Evolutionary conservation across 2,888 invertebrate genomes (phyloP), one percentile per base, ranked within the genome.

Genomic region (Oligia latruncula): DNA sequence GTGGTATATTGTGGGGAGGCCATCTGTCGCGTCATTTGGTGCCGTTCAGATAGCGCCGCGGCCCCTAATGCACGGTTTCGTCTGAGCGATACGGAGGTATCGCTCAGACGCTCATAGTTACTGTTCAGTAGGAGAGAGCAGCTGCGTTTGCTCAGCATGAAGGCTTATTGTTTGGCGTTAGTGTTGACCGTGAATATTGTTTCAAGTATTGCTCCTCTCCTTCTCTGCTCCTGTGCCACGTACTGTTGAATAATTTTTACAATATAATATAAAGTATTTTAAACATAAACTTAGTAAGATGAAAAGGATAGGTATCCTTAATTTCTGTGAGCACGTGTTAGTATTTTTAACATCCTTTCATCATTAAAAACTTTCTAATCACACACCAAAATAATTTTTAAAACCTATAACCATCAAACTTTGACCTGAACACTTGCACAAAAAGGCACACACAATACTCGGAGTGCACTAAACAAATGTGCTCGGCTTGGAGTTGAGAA

Each of bases 1-100:
- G 60, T 55, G 40, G 43, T 52, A 46, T 65, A 75, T 72, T 70
- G 65, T n/a, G 67, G 62, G 65, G 65, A 55, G 35, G 60, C 40
- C 71, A 77, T 70, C 73, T 40, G 66, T 71, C 82, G 71, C 81
- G 75, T 9, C 43, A 29, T 55, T 80, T 20, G 29, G 67, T 20
- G 73, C 40, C 67, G 15, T 62, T 73, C 62, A 40, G 60, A 67
- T 68, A 81, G 81, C 74, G 43, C 9, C 15, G 15, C 40, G 52
- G 71, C 11, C 23, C 67, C 66, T 67, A 46, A 71, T 58, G 67
- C 35, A 9, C 29, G 74, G 66, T 17, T 49, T 40, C 29, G 58
- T 40, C 66, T 17, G 43, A 43, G 52, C 71, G 52, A 71, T 71
- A 46, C 71, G 3, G 2, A 2, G 2, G 35, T 35, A 35, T 35